Evolutionary conservation across 1,140 invertebrate species (phyloP).

Genomic region (Drosophila lacteicornis): DNA sequence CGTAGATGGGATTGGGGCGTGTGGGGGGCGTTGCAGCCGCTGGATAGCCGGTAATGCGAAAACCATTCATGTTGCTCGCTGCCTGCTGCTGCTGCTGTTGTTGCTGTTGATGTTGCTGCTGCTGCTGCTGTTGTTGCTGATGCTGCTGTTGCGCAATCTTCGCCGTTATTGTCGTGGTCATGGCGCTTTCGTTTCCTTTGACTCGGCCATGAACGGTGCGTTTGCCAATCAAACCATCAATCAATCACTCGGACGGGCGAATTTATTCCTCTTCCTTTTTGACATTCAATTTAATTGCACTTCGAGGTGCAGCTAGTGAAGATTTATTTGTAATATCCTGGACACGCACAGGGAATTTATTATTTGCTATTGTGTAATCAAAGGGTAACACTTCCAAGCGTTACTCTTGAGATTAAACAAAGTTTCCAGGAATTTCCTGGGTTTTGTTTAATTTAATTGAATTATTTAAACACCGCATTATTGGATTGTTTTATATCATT

Average conservation of each 20-base stretch:
- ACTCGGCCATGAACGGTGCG: constrained; percentile 43
- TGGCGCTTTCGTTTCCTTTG: constrained; percentile 45
- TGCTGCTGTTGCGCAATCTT: constrained; percentile 60
- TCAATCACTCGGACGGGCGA: constrained; percentile 44
- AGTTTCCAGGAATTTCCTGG: no score
- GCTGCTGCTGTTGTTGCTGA: constrained; percentile 35
- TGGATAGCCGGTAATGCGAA: constrained; percentile 80
- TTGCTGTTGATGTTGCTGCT: constrained; percentile 29
- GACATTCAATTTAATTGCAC: constrained; percentile 46
- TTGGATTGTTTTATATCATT: not conserved
- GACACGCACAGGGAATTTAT: not conserved
- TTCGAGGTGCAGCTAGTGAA: constrained; percentile 60
- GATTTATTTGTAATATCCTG: constrained; percentile 17
- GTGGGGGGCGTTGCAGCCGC: constrained; percentile 70
- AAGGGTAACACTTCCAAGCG: not conserved
- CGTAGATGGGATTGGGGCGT: constrained; percentile 57
- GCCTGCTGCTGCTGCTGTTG: constrained; percentile 27
- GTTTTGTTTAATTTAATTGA: not conserved
- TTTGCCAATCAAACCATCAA: constrained; percentile 44
- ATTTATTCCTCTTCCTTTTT: constrained; percentile 29
- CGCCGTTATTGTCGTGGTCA: constrained; percentile 69
- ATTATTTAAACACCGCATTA: not conserved
- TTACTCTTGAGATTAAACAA: not conserved
- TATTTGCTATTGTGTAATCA: not conserved
- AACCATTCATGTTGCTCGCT: constrained; percentile 74